These are phyloP conservation scores for Spodoptera littoralis DNA, from an alignment of 2,888 invertebrate genomes.

Conservation along the genomic window DNA sequence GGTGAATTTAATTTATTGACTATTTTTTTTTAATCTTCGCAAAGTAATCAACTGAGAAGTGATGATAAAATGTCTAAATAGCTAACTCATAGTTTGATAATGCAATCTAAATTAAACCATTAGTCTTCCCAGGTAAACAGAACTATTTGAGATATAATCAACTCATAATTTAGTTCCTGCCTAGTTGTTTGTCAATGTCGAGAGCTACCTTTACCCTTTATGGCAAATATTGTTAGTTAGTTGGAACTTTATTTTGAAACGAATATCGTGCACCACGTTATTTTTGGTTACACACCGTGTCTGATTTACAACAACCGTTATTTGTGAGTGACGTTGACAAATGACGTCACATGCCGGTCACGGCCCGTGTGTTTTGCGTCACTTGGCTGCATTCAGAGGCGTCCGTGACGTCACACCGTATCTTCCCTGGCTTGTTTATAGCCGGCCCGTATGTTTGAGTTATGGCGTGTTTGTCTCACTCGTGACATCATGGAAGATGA, in stretches of 20 bases:
- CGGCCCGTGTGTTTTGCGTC: conserved; percentile 76
- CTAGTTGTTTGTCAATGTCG: conserved; percentile 55
- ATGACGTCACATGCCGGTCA: conserved; percentile 78
- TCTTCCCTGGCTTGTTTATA: conserved; percentile 74
- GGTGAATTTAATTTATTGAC: background rate
- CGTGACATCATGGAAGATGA: conserved; percentile 68
- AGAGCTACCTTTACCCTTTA: conserved; percentile 46
- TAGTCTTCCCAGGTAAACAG: conserved; percentile 42
- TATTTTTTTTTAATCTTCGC: too few species aligned
- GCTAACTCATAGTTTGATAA: conserved; percentile 12
- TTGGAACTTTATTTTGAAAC: conserved; percentile 51
- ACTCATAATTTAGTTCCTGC: conserved; percentile 48
- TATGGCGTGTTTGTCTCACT: conserved; percentile 72
- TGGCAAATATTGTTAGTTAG: conserved; percentile 47
- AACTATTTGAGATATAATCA: conserved; percentile 50
- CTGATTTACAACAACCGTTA: conserved; percentile 77
- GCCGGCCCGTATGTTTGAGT: conserved; percentile 73
- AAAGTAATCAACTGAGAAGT: background rate
- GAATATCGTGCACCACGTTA: conserved; percentile 46
- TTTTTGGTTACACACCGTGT: conserved; percentile 55
- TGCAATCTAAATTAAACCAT: conserved; percentile 39
- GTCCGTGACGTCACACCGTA: conserved; percentile 65
- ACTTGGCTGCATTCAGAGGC: conserved; percentile 62
- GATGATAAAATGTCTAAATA: background rate
- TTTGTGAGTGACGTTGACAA: conserved; percentile 78